A percentile compares a stretch with the other conserved stretches of the same genome.
Conservation (phyloP, 2,888 invertebrate genomes). For the Eupeodes luniger region DNA sequence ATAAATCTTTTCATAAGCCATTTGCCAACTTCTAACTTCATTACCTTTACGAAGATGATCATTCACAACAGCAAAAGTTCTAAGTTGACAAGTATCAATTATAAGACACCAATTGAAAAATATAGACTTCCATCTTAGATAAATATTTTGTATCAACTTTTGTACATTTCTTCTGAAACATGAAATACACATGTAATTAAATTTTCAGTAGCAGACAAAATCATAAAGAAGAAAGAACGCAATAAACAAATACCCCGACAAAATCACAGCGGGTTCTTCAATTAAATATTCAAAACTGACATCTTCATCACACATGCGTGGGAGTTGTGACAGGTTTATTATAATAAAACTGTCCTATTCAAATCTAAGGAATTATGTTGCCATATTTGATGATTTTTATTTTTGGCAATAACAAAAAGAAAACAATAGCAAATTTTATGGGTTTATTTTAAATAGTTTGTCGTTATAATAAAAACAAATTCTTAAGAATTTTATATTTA, state of each 20-base stretch:
- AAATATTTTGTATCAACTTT: no score
- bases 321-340: background rate
- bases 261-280: background rate
- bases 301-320: constrained; percentile 8
- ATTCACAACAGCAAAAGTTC: no score
- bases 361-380: background rate
- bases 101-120: no score
- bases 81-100: no score
- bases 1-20: no score
- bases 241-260: background rate
- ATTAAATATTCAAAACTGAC: background rate
- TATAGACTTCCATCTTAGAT: no score
- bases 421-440: background rate
- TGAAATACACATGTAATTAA: no score
- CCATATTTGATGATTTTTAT: background rate
- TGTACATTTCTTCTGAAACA: no score
- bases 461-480: background rate
- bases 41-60: no score
- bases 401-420: background rate
- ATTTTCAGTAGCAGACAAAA: no score
- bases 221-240: background rate
- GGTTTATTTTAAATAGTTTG: no score
- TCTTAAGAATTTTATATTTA: background rate
- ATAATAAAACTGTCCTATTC: background rate
- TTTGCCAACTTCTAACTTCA: no score